phyloP scores from a whole-genome alignment of 2,797 vertebrate genomes.

The Pygocentrus nattereri region DNA sequence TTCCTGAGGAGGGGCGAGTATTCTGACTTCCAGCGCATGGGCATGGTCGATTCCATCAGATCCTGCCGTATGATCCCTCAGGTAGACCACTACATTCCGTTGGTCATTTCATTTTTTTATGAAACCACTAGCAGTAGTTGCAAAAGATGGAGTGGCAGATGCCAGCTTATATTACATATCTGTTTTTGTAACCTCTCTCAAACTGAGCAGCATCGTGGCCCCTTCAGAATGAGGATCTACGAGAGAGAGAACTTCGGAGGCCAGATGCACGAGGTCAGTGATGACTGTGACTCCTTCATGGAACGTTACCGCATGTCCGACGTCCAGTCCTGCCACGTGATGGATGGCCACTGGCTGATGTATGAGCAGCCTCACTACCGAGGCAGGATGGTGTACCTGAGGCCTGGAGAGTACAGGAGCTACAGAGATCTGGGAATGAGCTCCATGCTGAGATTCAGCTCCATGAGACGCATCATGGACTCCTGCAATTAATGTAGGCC shows the following conservation, averaged over 20 bases:
- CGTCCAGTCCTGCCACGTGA: constrained; percentile 74
- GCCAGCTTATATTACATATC: too few relatives aligned
- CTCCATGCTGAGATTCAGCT: constrained; percentile 59
- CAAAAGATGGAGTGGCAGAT: too few relatives aligned
- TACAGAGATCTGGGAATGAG: constrained; percentile 61
- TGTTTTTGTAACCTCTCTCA: not conserved
- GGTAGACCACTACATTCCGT: not conserved
- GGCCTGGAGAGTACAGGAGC: constrained; percentile 73
- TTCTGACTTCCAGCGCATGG: constrained; percentile 71
- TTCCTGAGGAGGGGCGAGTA: constrained; percentile 77
- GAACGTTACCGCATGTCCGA: constrained; percentile 63
- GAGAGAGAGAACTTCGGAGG: constrained; percentile 68
- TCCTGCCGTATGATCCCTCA: constrained; percentile 71
- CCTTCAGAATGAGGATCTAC: constrained; percentile 70
- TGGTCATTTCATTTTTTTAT: not conserved
- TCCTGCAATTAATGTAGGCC: constrained; percentile 44
- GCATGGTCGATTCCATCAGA: constrained; percentile 68
- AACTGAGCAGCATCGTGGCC: constrained; percentile 59
- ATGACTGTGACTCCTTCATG: constrained; percentile 68
- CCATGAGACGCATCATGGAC: constrained; percentile 55
- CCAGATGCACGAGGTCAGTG: constrained; percentile 62
- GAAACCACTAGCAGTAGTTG: not conserved
- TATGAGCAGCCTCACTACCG: constrained; percentile 71
- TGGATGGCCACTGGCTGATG: constrained; percentile 77
- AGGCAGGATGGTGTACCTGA: constrained; percentile 71